phyloP scores from a whole-genome alignment of 2,797 vertebrate species.

The Melanotaenia pygmaea region DNA sequence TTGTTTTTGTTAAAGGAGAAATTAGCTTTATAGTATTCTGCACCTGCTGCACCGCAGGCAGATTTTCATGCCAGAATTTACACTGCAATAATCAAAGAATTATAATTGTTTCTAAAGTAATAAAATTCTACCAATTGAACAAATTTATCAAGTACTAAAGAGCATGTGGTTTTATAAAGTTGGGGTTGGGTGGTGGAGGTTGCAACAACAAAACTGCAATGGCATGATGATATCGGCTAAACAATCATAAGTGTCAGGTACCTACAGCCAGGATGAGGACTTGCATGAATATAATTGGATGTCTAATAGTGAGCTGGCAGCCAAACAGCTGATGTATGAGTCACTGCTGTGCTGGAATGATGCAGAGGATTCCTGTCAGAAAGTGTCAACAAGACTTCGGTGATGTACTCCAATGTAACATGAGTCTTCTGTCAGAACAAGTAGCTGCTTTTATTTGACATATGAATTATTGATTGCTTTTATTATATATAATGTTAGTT shows the following conservation, averaged over 20 bases:
- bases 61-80: background rate
- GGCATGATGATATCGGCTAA: background rate
- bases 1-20: too few species aligned
- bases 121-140: too few species aligned
- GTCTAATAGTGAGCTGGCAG: background rate
- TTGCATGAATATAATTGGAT: conserved; percentile 9
- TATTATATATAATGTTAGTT: background rate
- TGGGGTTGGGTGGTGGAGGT: background rate
- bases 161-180: too few species aligned
- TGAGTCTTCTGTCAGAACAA: background rate
- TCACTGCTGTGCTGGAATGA: conserved; percentile 3
- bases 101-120: too few species aligned
- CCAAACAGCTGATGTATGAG: background rate
- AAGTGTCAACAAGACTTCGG: background rate
- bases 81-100: too few species aligned
- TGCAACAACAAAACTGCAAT: background rate
- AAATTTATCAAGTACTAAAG: too few species aligned
- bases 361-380: background rate
- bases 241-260: background rate
- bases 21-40: too few species aligned
- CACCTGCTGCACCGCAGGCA: background rate
- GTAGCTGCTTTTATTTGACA: background rate
- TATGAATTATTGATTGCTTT: background rate
- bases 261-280: background rate
- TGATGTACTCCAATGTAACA: background rate